A percentile compares a stretch with the other conserved stretches of the same genome.
phyloP scores from a whole-genome alignment of 2,797 vertebrate species.

The Chaenodraco wilsoni region DNA sequence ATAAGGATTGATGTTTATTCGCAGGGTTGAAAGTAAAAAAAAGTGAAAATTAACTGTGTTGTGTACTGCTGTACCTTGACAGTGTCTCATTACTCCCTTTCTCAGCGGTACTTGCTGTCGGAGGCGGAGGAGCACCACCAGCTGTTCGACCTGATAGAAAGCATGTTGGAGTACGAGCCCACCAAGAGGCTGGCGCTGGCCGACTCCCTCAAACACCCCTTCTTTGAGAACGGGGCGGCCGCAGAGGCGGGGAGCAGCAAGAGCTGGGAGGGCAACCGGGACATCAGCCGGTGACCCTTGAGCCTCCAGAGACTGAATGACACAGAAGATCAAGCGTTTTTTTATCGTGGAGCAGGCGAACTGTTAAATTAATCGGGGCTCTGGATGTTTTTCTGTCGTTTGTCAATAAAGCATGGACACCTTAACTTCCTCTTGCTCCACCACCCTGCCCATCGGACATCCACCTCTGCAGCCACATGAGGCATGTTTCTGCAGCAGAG shows the following conservation, averaged over 20 bases:
- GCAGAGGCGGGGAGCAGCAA: conserved; percentile 78
- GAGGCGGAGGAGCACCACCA: conserved; percentile 96
- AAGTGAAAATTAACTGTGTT: neutral
- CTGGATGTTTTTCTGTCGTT: conserved; percentile 36
- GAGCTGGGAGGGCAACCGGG: conserved; percentile 94
- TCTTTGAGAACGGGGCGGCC: conserved; percentile 82
- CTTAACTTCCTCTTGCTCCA: conserved; percentile 32
- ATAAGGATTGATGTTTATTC: neutral
- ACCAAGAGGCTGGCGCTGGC: conserved; percentile 89
- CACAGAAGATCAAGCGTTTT: conserved; percentile 45
- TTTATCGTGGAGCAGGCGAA: conserved; percentile 49
- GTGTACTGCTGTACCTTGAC: neutral
- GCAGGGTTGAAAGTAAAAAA: neutral
- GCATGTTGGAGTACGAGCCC: conserved; percentile 97
- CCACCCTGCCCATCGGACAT: conserved; percentile 21
- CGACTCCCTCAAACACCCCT: conserved; percentile 92
- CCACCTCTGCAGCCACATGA: conserved; percentile 53
- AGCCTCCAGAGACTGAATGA: conserved; percentile 56
- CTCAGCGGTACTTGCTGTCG: conserved; percentile 93
- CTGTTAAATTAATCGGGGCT: conserved; percentile 33
- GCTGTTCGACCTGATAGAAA: conserved; percentile 95
- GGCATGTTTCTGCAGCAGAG: conserved; percentile 55
- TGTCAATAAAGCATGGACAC: conserved; percentile 69
- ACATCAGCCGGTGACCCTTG: conserved; percentile 96
- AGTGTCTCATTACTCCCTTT: neutral